Conservation (phyloP, 2,797 vertebrate genomes). For the Tokudaia muenninki region DNA sequence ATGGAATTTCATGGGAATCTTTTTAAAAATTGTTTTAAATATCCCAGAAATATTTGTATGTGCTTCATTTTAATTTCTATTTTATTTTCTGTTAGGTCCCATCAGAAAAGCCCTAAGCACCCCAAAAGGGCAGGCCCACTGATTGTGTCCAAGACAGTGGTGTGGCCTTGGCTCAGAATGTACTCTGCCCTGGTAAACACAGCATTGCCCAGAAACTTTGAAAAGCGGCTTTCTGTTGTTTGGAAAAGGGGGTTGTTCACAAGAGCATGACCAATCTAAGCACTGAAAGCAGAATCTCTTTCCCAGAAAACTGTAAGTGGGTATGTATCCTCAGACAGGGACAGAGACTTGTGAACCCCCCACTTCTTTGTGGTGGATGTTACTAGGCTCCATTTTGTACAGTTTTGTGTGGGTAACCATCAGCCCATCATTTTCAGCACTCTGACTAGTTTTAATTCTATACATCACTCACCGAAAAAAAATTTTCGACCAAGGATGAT, state of each 20-base stretch:
- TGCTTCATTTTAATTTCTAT: not conserved
- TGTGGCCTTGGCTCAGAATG: not conserved
- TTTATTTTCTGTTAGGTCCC: not conserved
- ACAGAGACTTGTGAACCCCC: not conserved
- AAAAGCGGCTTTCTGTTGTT: not conserved
- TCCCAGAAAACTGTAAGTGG: not conserved
- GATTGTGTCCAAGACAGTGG: not conserved
- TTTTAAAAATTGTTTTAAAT: not conserved
- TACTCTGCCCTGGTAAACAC: not conserved
- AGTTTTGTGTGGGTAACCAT: not conserved
- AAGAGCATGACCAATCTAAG: not conserved
- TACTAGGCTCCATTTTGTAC: no score
- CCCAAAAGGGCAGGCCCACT: not conserved
- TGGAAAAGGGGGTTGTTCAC: no score
- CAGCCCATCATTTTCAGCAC: not conserved
- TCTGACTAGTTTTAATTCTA: no score
- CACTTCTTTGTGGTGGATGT: no score
- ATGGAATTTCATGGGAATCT: not conserved
- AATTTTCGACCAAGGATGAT: not conserved
- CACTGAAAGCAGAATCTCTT: not conserved
- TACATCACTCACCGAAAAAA: not conserved
- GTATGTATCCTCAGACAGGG: not conserved
- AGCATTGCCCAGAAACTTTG: not conserved
- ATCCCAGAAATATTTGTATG: not conserved
- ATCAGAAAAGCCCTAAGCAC: not conserved